Percentiles rank a stretch among this genome's conserved stretches.
Conservation (phyloP, 2,888 invertebrate species). For the Stramonita haemastoma region DNA sequence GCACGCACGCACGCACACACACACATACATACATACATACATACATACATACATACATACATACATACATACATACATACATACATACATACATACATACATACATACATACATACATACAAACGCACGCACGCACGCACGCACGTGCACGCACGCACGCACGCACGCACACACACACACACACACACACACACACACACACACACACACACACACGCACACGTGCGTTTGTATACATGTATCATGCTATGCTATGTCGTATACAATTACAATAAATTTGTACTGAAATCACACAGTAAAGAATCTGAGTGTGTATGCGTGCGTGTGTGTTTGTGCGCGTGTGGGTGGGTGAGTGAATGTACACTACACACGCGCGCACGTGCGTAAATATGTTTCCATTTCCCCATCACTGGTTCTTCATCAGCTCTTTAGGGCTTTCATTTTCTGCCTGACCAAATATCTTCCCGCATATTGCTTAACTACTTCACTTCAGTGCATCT, state of each 20-base stretch:
- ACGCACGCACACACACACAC: too few relatives aligned
- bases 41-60: not conserved
- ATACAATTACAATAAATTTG: too few relatives aligned
- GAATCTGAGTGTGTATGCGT: too few relatives aligned
- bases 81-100: not conserved
- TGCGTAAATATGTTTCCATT: not conserved
- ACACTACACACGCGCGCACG: not conserved
- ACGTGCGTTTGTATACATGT: too few relatives aligned
- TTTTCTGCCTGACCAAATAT: not conserved
- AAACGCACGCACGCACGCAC: not conserved
- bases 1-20: not conserved
- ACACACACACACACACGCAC: too few relatives aligned
- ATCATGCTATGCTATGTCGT: too few relatives aligned
- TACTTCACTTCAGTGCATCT: not conserved
- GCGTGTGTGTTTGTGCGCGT: not conserved
- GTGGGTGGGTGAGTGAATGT: not conserved
- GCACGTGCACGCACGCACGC: too few relatives aligned
- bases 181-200: too few relatives aligned
- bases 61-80: not conserved
- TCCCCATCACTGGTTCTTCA: too few relatives aligned
- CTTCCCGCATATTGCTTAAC: not conserved
- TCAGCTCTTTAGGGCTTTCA: too few relatives aligned
- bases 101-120: not conserved
- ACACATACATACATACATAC: not conserved
- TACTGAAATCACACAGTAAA: too few relatives aligned